phyloP scores from a whole-genome alignment of 37 sponge, comb jelly and placozoan species.

The Ianthella basta region DNA sequence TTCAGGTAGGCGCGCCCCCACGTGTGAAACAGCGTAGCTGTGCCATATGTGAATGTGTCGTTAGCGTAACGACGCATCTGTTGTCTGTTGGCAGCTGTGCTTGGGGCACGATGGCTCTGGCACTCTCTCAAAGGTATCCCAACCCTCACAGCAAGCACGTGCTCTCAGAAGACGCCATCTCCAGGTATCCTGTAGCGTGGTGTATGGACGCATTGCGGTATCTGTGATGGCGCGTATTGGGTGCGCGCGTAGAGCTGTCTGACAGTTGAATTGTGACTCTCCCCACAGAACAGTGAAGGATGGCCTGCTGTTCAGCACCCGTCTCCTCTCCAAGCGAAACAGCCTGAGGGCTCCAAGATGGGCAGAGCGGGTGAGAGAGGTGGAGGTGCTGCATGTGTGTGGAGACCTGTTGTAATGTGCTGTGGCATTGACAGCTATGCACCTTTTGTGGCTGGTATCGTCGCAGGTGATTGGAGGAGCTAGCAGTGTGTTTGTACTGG shows the following conservation, averaged over 20 bases:
- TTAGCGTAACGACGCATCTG: too few relatives aligned
- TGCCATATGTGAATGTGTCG: too few relatives aligned
- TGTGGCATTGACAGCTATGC: neutral
- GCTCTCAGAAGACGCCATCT: conserved; percentile 75
- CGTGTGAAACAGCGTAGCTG: too few relatives aligned
- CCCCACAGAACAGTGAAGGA: conserved; percentile 13
- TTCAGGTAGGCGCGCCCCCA: neutral
- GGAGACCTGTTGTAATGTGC: neutral
- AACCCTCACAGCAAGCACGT: conserved; percentile 92
- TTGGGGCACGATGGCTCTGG: conserved; percentile 73
- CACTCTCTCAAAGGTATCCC: conserved; percentile 82
- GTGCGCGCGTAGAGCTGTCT: neutral
- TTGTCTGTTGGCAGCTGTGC: conserved; percentile 40
- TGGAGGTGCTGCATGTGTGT: neutral
- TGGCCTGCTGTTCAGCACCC: conserved; percentile 49
- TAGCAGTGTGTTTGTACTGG: conserved; percentile 51
- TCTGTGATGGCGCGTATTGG: neutral
- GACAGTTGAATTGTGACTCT: neutral
- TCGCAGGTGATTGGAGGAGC: conserved; percentile 9
- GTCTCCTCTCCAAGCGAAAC: conserved; percentile 73
- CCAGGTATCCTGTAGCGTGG: conserved; percentile 43
- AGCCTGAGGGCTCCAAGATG: neutral
- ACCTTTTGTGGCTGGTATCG: neutral
- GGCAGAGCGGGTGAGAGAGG: conserved; percentile 71
- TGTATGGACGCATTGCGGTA: too few relatives aligned